phyloP scores from a whole-genome alignment of 2,797 vertebrate species.

The Loris lydekkerianus region DNA sequence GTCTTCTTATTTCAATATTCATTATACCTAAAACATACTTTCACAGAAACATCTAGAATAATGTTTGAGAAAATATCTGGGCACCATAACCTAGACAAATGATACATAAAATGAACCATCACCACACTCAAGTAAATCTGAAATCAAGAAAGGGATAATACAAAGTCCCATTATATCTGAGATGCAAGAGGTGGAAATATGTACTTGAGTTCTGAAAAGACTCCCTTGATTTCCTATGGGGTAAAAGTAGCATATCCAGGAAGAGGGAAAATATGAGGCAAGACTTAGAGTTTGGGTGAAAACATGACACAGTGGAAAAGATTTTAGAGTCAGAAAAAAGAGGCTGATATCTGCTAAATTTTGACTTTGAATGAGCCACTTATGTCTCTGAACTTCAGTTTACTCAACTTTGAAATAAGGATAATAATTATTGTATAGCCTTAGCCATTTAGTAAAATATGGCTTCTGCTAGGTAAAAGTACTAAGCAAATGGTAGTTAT shows the following conservation, averaged over 20 bases:
- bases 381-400: neutral
- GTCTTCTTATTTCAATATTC: neutral
- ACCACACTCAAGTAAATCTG: neutral
- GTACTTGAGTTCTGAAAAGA: neutral
- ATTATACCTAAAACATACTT: neutral
- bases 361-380: neutral
- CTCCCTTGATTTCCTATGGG: neutral
- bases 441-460: conserved; percentile 28
- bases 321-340: neutral
- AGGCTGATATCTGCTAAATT: neutral
- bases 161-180: neutral
- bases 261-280: neutral
- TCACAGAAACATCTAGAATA: neutral
- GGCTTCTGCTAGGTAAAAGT: neutral
- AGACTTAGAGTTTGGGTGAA: neutral
- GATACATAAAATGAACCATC: neutral
- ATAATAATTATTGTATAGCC: neutral
- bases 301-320: neutral
- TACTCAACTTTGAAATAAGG: neutral
- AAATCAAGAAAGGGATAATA: neutral
- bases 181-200: neutral
- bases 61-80: neutral
- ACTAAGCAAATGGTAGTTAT: conserved; percentile 40
- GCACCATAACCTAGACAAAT: neutral
- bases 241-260: neutral